Evolutionary conservation across 2,113 vertebrate genomes (phyloP), one percentile per base, ranked within the genome.

Genomic region (Genyomyrus donnyi): DNA sequence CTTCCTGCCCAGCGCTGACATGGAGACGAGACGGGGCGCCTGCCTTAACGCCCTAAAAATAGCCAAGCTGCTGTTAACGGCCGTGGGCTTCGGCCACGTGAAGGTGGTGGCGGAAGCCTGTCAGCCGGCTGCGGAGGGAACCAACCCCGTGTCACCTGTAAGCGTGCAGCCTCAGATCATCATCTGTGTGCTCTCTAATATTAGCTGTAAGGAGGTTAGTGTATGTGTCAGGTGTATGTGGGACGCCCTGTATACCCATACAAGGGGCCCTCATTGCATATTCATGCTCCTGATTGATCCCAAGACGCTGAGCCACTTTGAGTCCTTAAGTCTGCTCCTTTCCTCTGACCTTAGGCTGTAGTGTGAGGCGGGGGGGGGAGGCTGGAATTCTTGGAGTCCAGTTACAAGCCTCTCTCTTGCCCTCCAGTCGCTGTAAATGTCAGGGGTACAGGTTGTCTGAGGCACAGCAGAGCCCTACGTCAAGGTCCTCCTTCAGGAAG

Each of bases 1-100:
- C 95, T 99, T 99, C 94, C 96, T 99, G 92, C 98, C 98, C 93
- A 98, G 97, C 62, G 98, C 98, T n/a, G 98, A 99, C 93, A 98
- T 98, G 98, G 98, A 99, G 96, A 99, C 98, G 77, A 96, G 98
- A 89, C 97, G 98, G 88, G 98, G 98, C 92, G 98, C 98, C 91
- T 99, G 99, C 95, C 97, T 99, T 92, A 99, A 99, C 31, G 98
- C 98, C 52, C 96, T 99, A 91, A 99, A 99, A 96, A 99, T 99
- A 92, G 98, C 97, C 94, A 99, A 99, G 95, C 95, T 99, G 62
- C 95, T 99, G 90, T 96, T 99, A 53, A 99, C 98, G 85, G 97
- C 98, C n/a, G 97, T 99, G 91, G 98, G 98, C 91, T 99, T 98
- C 92, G 98, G 98, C 80, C 98, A 99, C 0, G 98, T 99, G 91